These are phyloP conservation scores for Aphyosemion australe DNA, from an alignment of 2,113 vertebrate species.

Conservation along the genomic window DNA sequence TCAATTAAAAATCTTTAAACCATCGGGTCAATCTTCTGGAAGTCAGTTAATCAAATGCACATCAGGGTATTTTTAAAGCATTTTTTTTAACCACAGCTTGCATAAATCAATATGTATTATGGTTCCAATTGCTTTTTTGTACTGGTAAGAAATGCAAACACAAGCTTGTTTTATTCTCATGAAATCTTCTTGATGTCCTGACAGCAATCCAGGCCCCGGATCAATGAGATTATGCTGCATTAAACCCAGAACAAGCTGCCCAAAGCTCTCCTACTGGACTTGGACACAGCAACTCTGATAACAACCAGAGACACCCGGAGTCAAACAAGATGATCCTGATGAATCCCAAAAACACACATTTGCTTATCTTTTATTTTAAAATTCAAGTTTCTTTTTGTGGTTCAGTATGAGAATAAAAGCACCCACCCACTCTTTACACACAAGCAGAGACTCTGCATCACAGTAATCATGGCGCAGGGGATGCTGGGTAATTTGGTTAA, in stretches of 20 bases:
- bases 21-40: conserved; percentile 11
- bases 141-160: conserved; percentile 18
- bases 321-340: conserved; percentile 6
- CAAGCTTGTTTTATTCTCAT: conserved; percentile 22
- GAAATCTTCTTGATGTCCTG: conserved; percentile 28
- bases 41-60: conserved; percentile 18
- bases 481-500: conserved; percentile 83
- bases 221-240: conserved; percentile 44
- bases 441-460: conserved; percentile 70
- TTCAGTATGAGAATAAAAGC: too few species aligned
- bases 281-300: conserved; percentile 10
- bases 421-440: conserved; percentile 32
- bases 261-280: conserved; percentile 33
- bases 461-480: conserved; percentile 77
- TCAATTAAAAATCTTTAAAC: conserved; percentile 14
- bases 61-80: conserved; percentile 12
- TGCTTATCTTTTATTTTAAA: conserved; percentile 31
- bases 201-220: conserved; percentile 15
- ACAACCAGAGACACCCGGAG: conserved; percentile 26
- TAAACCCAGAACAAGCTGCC: conserved; percentile 42
- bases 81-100: conserved; percentile 8
- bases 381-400: background rate
- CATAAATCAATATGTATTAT: conserved; percentile 9
- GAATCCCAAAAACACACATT: conserved; percentile 10
- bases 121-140: conserved; percentile 22